Conservation (phyloP, 2,797 vertebrate species). For the Remorina albescens region DNA sequence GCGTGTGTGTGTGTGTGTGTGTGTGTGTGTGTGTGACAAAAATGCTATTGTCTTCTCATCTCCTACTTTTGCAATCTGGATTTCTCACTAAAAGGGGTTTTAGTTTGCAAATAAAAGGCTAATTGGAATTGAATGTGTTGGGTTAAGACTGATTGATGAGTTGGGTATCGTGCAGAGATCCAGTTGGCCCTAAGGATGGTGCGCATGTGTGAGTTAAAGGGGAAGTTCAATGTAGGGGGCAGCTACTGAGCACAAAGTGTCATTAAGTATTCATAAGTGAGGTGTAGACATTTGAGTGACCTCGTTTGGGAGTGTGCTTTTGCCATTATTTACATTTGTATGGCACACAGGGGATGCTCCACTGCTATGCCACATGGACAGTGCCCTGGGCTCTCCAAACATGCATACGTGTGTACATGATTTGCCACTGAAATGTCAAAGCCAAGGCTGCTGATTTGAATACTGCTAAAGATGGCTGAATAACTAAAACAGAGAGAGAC, state of each 20-base stretch:
- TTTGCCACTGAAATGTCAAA: constrained; percentile 82
- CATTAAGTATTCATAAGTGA: constrained; percentile 87
- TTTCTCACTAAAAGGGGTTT: constrained; percentile 68
- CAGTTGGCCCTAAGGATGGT: constrained; percentile 31
- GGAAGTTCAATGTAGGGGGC: constrained; percentile 59
- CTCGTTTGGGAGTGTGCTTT: constrained; percentile 80
- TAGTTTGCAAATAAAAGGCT: constrained; percentile 75
- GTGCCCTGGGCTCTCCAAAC: constrained; percentile 80
- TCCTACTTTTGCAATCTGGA: constrained; percentile 60
- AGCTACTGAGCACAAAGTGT: constrained; percentile 73
- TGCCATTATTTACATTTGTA: constrained; percentile 84
- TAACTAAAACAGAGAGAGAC: constrained; percentile 76
- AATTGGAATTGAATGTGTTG: constrained; percentile 75
- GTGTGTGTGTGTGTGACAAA: constrained; percentile 26
- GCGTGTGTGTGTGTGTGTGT: constrained; percentile 17
- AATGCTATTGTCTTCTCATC: constrained; percentile 47
- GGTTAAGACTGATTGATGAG: constrained; percentile 73
- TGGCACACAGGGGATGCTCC: constrained; percentile 75
- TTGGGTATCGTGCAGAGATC: constrained; percentile 44
- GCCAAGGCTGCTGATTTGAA: constrained; percentile 87
- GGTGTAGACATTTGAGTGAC: constrained; percentile 82
- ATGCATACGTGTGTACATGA: constrained; percentile 76
- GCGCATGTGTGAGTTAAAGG: constrained; percentile 32
- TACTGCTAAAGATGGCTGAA: constrained; percentile 82
- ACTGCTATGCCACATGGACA: constrained; percentile 75